These are phyloP conservation scores for Scopus umbretta DNA, from an alignment of 2,113 vertebrate genomes.

Conservation along the genomic window DNA sequence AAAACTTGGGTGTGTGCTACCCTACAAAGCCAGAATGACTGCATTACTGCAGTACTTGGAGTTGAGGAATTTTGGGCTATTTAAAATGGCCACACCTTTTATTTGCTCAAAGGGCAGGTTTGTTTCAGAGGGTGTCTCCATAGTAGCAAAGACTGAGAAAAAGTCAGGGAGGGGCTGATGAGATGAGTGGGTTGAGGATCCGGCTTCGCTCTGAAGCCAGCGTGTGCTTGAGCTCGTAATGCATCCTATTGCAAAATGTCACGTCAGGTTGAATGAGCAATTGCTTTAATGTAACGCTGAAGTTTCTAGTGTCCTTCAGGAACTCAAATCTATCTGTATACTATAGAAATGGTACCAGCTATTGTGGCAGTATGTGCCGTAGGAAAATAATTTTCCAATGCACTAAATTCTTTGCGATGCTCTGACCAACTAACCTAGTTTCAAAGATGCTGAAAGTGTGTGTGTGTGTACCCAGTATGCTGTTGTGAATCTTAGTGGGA, in stretches of 20 bases:
- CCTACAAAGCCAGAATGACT: slow-evolving; percentile 43
- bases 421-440: background rate
- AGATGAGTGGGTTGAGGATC: background rate
- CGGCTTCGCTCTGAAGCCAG: background rate
- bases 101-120: slow-evolving; percentile 56
- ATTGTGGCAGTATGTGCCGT: rapidly evolving
- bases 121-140: slow-evolving; percentile 56
- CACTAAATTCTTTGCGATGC: rapidly evolving
- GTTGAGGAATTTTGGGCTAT: slow-evolving; percentile 29
- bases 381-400: no score
- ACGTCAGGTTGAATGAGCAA: rapidly evolving
- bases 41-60: slow-evolving; percentile 36
- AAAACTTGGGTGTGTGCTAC: slow-evolving; percentile 29
- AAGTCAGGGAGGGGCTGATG: background rate
- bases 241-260: background rate
- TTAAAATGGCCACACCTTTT: slow-evolving; percentile 59
- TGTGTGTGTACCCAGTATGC: background rate
- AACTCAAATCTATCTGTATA: background rate
- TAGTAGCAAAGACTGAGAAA: slow-evolving; percentile 18
- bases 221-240: background rate
- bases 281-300: background rate
- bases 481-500: background rate
- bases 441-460: background rate
- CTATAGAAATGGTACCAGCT: background rate
- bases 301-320: background rate